phyloP scores from a whole-genome alignment of 2,113 vertebrate species.

The Cichladusa arquata region DNA sequence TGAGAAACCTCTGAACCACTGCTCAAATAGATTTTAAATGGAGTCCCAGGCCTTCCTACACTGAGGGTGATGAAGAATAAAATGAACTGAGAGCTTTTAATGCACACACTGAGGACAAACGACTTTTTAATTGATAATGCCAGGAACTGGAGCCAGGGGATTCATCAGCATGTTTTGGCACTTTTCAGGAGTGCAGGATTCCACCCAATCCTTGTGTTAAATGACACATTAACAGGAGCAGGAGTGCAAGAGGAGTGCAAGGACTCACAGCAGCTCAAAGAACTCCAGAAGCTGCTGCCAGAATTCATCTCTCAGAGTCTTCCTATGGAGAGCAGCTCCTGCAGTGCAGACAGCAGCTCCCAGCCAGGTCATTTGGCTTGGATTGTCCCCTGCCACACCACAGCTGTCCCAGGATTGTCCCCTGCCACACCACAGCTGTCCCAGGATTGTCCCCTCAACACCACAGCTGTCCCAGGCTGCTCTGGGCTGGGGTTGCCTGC shows the following conservation, averaged over 20 bases:
- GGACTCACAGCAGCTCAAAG: background rate
- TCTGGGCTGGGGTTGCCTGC: background rate
- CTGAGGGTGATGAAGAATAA: background rate
- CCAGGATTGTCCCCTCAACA: no score
- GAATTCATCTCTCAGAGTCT: background rate
- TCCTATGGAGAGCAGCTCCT: background rate
- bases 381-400: background rate
- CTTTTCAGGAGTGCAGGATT: background rate
- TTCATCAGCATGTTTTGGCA: background rate
- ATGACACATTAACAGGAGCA: background rate
- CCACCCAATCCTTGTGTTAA: background rate
- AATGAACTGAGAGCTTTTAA: background rate
- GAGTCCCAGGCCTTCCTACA: background rate
- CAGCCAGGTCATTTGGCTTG: background rate
- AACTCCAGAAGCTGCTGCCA: background rate
- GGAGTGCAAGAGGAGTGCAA: background rate
- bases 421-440: background rate
- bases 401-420: background rate
- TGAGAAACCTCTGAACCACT: background rate
- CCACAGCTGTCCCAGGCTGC: background rate
- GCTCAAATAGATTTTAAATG: background rate
- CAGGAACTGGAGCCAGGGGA: constrained; percentile 5
- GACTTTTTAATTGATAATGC: constrained; percentile 15
- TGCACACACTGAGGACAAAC: background rate
- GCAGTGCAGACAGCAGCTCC: background rate